Base-by-base conservation (phyloP, 1,140 invertebrate genomes). In the Arion vulgaris region DNA sequence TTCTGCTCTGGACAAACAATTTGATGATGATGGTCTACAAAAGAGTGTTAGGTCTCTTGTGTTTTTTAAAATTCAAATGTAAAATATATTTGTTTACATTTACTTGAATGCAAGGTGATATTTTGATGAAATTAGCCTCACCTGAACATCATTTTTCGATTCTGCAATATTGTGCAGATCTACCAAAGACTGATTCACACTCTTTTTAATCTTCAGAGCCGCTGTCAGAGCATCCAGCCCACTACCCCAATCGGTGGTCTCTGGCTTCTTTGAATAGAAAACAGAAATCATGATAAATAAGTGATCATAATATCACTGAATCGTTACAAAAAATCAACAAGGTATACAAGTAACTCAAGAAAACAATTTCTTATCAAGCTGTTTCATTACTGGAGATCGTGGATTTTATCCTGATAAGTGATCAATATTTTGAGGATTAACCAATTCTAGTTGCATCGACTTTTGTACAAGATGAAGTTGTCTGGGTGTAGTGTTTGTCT, bases 121-220 rank as follows among this genome's bases (percentile, higher is more conserved):
- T 45, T 15, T 7, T 45, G 41, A 45, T 45, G 5, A 7, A 45
- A 45, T 5, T 45, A 5, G 5, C 11, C 85, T 78, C 83, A 91
- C 90, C 87, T 92, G 91, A 2, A 87, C 80, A 84, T 97, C 96
- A 84, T 93, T 94, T 86, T 96, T 94, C 5, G 90, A 90, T 15
- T 93, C 92, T 23, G 95, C 96, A 66, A 95, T 77, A 15, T 92
- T 91, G 88, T 97, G 96, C 0, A 97, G 89, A 38, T 95, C 92
- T 34, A 97, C 89, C 13, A 97, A 92, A 84, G 94, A 93, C 94
- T 96, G 92, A 90, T 97, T 97, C n/a, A 97, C 95, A 83, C 91
- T 93, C 90, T 96, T 95, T 91, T 97, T 96, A 84, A 97, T 92
- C 36, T 94, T 89, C 5, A 97, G 91, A 32, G 96, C 95, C 26